Conservation (phyloP, 2,113 vertebrate genomes). For the Peromyscus polionotus region DNA sequence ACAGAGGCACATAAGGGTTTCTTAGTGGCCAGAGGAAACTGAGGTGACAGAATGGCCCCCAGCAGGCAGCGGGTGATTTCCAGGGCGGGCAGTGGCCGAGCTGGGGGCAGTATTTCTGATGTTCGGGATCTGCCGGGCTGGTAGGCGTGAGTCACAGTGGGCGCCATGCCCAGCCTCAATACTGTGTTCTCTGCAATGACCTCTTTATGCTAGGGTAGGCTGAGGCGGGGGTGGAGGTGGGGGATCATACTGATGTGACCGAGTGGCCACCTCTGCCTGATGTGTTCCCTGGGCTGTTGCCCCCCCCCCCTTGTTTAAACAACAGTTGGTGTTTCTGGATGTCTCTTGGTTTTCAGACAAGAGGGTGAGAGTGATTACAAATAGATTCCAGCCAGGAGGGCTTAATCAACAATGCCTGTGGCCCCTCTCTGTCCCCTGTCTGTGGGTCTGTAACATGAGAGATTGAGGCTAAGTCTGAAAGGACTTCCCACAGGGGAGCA, state of each 20-base stretch:
- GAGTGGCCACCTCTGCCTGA: not conserved
- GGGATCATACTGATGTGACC: constrained; percentile 29
- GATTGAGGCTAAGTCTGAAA: not conserved
- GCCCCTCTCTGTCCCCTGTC: not conserved
- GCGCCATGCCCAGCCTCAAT: constrained; percentile 56
- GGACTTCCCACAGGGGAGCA: not conserved
- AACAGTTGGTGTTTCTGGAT: constrained; percentile 28
- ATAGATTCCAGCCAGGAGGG: not conserved
- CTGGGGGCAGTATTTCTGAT: not conserved
- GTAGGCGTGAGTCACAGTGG: constrained; percentile 71
- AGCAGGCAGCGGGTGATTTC: constrained; percentile 41
- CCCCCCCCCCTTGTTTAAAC: not conserved
- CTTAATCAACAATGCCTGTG: not conserved
- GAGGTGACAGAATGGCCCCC: constrained; percentile 34
- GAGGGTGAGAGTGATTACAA: not conserved
- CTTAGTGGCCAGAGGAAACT: not conserved
- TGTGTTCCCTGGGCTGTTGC: not conserved
- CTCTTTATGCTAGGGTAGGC: constrained; percentile 63
- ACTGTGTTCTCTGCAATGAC: constrained; percentile 68
- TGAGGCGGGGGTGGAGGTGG: not conserved
- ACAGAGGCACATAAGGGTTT: not conserved
- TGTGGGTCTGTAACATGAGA: not conserved
- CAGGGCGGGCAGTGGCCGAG: not conserved
- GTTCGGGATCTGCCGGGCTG: constrained; percentile 58
- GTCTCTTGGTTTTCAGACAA: not conserved